phyloP scores from a whole-genome alignment of 2,797 vertebrate genomes.

The Acanthurus tractus region DNA sequence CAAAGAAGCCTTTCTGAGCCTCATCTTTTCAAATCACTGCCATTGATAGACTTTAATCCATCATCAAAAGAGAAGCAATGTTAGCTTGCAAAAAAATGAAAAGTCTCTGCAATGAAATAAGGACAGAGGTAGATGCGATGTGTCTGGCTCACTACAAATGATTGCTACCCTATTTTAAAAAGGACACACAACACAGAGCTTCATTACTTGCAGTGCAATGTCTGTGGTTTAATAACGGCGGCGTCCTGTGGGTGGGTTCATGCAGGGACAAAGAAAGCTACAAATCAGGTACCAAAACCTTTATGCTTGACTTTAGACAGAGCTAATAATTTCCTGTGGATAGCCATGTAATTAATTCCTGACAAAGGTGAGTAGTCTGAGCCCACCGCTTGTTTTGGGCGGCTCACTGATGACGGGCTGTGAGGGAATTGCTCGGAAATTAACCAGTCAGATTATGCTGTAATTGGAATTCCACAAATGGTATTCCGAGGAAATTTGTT shows the following conservation, averaged over 20 bases:
- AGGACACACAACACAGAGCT: slow-evolving; percentile 9
- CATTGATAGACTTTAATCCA: slow-evolving; percentile 10
- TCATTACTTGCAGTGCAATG: slow-evolving; percentile 24
- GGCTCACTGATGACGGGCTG: slow-evolving; percentile 8
- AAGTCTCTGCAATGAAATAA: slow-evolving; percentile 1
- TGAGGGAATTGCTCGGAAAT: slow-evolving; percentile 35
- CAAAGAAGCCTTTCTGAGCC: slow-evolving; percentile 2
- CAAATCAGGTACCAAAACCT: slow-evolving; percentile 13
- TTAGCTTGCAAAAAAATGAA: neutral
- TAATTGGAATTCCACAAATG: slow-evolving; percentile 33
- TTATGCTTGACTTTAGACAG: slow-evolving; percentile 8
- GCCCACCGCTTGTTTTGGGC: slow-evolving; percentile 28
- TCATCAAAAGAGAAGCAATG: neutral
- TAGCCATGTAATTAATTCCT: slow-evolving; percentile 44
- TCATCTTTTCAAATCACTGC: neutral
- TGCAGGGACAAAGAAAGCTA: slow-evolving; percentile 23
- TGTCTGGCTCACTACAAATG: slow-evolving; percentile 5
- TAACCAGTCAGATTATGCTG: slow-evolving; percentile 51
- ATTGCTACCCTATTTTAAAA: slow-evolving; percentile 3
- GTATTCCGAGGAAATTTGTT: neutral
- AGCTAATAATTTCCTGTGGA: slow-evolving; percentile 49
- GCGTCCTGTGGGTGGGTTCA: slow-evolving; percentile 8
- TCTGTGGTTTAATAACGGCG: slow-evolving; percentile 32
- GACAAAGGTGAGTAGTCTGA: slow-evolving; percentile 29
- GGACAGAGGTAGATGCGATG: slow-evolving; percentile 6